These are phyloP conservation scores for Heterodera schachtii DNA, from an alignment of 1,140 invertebrate species.

Conservation along the genomic window DNA sequence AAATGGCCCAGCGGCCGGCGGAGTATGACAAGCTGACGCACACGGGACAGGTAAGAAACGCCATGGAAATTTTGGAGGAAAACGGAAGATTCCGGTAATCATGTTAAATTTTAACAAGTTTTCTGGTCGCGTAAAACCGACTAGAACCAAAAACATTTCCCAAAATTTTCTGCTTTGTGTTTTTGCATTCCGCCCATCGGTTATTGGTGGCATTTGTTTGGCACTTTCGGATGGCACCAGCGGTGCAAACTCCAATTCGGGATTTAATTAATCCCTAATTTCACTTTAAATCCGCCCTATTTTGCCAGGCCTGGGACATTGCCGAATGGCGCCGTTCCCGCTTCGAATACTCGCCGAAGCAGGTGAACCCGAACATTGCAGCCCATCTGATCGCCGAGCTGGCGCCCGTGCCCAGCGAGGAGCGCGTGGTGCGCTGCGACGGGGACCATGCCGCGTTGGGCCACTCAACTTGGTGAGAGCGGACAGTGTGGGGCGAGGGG, in stretches of 20 bases:
- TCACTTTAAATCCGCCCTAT: constrained; percentile 10
- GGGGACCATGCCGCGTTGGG: constrained; percentile 88
- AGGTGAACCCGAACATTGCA: constrained; percentile 79
- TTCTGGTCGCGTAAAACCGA: too few relatives aligned
- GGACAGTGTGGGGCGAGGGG: neutral
- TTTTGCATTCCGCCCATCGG: too few relatives aligned
- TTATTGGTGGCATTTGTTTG: too few relatives aligned
- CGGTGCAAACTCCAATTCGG: too few relatives aligned
- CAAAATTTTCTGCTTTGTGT: too few relatives aligned
- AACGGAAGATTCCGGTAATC: too few relatives aligned
- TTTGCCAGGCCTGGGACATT: constrained; percentile 75
- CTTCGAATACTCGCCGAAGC: constrained; percentile 80
- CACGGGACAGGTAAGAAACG: constrained; percentile 73
- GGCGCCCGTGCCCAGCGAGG: constrained; percentile 77
- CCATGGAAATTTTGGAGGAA: too few relatives aligned
- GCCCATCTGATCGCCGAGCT: constrained; percentile 84
- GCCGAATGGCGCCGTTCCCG: constrained; percentile 75
- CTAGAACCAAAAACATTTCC: too few relatives aligned
- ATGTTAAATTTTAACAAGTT: too few relatives aligned
- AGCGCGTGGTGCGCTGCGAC: constrained; percentile 84
- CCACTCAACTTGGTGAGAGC: constrained; percentile 89
- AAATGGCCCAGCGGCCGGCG: constrained; percentile 40
- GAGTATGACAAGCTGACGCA: constrained; percentile 70
- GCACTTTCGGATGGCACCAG: too few relatives aligned
- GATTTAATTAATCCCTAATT: too few relatives aligned